Percentiles rank a stretch among this genome's conserved stretches.
Conservation (phyloP, 1,140 invertebrate genomes). For the Nasonia giraulti region DNA sequence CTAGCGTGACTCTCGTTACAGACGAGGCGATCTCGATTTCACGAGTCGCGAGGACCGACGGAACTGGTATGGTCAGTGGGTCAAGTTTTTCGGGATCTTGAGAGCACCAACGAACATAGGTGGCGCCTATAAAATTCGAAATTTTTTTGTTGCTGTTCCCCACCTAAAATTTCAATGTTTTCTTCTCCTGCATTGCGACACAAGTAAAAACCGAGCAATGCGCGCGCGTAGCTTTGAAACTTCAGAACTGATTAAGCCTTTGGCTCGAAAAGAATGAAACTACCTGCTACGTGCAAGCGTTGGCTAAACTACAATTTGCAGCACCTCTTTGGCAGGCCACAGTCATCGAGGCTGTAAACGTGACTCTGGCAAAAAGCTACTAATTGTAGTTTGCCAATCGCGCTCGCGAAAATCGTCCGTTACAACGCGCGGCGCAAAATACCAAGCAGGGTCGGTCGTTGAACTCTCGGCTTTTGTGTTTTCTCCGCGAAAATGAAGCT, state of each 20-base stretch:
- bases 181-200: no score
- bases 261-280: no score
- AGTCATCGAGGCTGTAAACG: neutral
- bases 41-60: neutral
- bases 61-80: neutral
- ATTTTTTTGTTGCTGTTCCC: no score
- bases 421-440: neutral
- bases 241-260: no score
- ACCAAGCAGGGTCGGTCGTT: slow-evolving; percentile 9
- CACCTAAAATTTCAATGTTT: no score
- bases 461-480: neutral
- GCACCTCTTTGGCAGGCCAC: neutral
- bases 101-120: neutral
- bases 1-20: no score
- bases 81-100: neutral
- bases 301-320: slow-evolving; percentile 35
- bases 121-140: no score
- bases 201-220: no score
- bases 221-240: no score
- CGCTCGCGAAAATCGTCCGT: no score
- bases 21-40: slow-evolving; percentile 3
- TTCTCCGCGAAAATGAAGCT: neutral
- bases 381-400: slow-evolving; percentile 29
- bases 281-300: neutral
- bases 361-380: slow-evolving; percentile 20